A percentile compares a stretch with the other conserved stretches of the same genome.
These are phyloP conservation scores for Abramis brama DNA, from an alignment of 2,113 vertebrate species.

Conservation along the genomic window DNA sequence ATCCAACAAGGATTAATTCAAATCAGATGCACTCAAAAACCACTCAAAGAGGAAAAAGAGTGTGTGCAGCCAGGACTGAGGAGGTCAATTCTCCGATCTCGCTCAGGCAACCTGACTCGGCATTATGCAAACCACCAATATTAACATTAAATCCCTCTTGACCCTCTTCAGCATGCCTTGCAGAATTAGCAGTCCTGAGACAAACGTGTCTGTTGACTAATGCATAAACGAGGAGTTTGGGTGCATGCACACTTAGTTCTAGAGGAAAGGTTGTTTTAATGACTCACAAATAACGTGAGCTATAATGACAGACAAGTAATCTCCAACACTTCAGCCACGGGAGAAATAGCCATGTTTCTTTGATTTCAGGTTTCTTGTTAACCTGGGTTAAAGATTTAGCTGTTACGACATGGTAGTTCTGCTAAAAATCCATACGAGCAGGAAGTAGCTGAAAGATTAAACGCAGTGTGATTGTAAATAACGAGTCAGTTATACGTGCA, in stretches of 20 bases:
- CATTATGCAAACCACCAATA: slow-evolving; percentile 41
- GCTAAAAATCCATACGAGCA: slow-evolving; percentile 7
- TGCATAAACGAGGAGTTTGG: neutral
- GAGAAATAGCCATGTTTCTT: neutral
- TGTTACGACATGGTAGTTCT: slow-evolving; percentile 24
- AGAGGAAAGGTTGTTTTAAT: neutral
- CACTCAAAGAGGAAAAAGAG: neutral
- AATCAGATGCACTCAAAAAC: neutral
- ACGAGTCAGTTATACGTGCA: neutral
- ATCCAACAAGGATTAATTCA: neutral
- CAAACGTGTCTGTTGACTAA: neutral
- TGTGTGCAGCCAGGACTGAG: neutral
- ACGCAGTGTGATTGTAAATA: slow-evolving; percentile 1
- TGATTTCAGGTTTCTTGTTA: neutral
- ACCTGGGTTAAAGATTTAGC: neutral
- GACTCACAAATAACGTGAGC: neutral
- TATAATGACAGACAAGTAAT: neutral
- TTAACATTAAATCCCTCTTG: slow-evolving; percentile 24
- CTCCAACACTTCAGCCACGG: neutral
- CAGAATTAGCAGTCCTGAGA: neutral
- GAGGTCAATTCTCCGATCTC: slow-evolving; percentile 32
- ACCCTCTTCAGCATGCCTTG: slow-evolving; percentile 3
- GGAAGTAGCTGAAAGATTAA: slow-evolving; percentile 25
- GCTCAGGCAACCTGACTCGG: slow-evolving; percentile 28
- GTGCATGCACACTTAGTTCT: neutral